Evolutionary conservation across 2,113 vertebrate genomes (phyloP).

Genomic region (Limnothrissa miodon): DNA sequence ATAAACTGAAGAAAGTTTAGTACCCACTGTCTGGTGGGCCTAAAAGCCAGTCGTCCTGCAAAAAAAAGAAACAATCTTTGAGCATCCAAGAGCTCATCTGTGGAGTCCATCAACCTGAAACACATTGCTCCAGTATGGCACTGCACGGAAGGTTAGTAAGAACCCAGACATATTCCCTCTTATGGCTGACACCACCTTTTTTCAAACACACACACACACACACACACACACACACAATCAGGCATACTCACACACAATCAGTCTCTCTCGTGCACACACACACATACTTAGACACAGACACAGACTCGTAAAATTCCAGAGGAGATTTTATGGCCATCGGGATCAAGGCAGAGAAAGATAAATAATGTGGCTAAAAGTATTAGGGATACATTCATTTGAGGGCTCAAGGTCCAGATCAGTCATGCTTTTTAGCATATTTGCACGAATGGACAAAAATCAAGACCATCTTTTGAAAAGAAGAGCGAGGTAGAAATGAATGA

Average conservation of each 20-base stretch:
- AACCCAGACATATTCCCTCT: conserved; percentile 32
- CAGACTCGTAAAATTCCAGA: conserved; percentile 43
- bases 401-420: conserved; percentile 37
- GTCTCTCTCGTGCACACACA: background rate
- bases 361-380: conserved; percentile 52
- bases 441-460: conserved; percentile 50
- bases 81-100: conserved; percentile 18
- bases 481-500: background rate
- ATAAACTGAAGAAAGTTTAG: background rate
- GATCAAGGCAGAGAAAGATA: conserved; percentile 53
- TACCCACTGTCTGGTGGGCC: background rate
- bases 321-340: conserved; percentile 50
- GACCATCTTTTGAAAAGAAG: conserved; percentile 32
- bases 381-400: conserved; percentile 47
- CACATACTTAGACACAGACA: background rate
- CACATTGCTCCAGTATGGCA: conserved; percentile 39
- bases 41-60: background rate
- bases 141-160: conserved; percentile 7
- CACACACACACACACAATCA: background rate
- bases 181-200: conserved; percentile 6
- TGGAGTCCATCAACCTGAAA: conserved; percentile 39
- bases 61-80: background rate
- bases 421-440: conserved; percentile 53
- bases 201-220: background rate
- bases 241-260: background rate